Conservation (phyloP, 2,113 vertebrate species). For the Ranitomeya imitator region DNA sequence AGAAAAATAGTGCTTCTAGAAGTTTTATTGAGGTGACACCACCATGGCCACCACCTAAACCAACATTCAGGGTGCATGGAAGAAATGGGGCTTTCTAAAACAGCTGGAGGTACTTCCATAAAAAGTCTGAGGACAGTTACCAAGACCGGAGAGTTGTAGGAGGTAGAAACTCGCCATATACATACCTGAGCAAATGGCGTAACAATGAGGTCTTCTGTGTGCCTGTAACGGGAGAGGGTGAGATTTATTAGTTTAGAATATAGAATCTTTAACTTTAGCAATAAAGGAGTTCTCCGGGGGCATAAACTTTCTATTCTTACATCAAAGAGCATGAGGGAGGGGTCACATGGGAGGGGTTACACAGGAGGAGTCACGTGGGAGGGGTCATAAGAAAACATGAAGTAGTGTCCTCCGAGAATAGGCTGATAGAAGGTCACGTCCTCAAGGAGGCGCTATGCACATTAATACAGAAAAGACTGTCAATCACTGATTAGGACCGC, state of each 20-base stretch:
- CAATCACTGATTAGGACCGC: no score
- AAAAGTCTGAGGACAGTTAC: no score
- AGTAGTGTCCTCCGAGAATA: no score
- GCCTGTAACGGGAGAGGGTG: conserved; percentile 68
- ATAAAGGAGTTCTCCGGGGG: neutral
- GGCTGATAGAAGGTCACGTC: no score
- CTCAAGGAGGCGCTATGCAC: no score
- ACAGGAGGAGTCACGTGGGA: neutral
- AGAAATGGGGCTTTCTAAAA: no score
- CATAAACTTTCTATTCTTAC: neutral
- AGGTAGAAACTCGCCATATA: neutral
- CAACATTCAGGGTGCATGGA: no score
- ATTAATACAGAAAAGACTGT: no score
- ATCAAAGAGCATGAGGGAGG: neutral
- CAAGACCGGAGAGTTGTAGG: neutral
- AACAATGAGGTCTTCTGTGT: conserved; percentile 91
- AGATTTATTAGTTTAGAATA: neutral
- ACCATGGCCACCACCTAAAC: no score
- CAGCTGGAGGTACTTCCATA: neutral
- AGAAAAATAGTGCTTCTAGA: no score
- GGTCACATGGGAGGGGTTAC: neutral
- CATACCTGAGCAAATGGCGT: conserved; percentile 93
- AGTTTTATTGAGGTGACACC: no score
- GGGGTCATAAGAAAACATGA: no score
- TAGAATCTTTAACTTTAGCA: neutral